Percentiles rank a stretch among this genome's conserved stretches.
These are phyloP conservation scores for Hydropotes inermis DNA, from an alignment of 2,113 vertebrate genomes.

Conservation along the genomic window DNA sequence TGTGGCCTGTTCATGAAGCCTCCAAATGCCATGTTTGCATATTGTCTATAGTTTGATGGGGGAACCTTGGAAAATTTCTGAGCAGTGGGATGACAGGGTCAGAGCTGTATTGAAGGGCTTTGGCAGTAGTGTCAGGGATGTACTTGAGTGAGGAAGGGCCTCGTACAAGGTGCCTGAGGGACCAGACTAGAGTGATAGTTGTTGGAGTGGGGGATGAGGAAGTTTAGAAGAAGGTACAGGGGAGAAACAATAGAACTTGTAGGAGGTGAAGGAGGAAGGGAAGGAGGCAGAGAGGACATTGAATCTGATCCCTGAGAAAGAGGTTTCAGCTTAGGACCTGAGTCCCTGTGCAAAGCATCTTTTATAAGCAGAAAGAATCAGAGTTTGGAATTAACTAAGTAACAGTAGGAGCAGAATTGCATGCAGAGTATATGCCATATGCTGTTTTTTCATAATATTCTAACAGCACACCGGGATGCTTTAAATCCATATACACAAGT, in stretches of 20 bases:
- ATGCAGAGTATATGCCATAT: neutral
- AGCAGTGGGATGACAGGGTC: neutral
- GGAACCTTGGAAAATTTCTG: neutral
- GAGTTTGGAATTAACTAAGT: neutral
- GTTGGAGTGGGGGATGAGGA: rapidly evolving
- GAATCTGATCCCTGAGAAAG: neutral
- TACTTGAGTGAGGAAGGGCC: neutral
- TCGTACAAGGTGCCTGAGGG: neutral
- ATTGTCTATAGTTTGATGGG: neutral
- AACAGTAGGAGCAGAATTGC: neutral
- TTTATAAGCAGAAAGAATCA: neutral
- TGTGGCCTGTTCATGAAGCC: neutral
- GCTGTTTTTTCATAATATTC: neutral
- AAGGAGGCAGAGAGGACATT: neutral
- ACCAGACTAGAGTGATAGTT: rapidly evolving
- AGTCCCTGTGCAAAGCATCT: neutral
- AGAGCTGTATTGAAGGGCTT: neutral
- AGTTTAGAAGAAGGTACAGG: neutral
- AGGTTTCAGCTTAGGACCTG: neutral
- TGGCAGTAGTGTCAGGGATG: neutral
- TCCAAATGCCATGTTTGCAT: neutral
- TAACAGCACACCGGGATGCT: neutral
- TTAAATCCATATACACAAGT: neutral
- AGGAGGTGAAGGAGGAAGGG: neutral
- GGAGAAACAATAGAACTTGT: neutral